A percentile compares a stretch with the other conserved stretches of the same genome.
Conservation (phyloP, 2,888 invertebrate species). For the Agrochola lota region DNA sequence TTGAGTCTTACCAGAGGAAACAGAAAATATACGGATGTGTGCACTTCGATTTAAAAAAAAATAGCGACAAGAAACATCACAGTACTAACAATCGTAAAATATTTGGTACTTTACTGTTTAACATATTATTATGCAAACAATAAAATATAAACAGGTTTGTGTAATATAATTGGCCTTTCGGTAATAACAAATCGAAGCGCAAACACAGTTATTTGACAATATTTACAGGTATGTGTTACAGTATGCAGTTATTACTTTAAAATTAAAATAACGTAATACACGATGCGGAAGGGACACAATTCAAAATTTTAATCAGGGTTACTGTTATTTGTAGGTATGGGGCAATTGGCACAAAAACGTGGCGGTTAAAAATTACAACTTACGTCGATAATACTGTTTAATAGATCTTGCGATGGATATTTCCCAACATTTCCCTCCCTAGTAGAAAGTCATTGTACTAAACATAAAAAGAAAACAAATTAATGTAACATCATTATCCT, state of each 20-base stretch:
- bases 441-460: conserved; percentile 88
- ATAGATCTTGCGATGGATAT: conserved; percentile 85
- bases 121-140: too few relatives aligned
- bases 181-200: conserved; percentile 4
- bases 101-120: not conserved
- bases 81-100: not conserved
- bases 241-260: conserved; percentile 18
- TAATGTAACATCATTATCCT: conserved; percentile 26
- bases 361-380: conserved; percentile 66
- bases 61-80: not conserved
- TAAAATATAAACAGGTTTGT: not conserved
- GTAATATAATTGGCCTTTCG: conserved; percentile 10
- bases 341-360: conserved; percentile 24
- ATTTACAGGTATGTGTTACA: conserved; percentile 14
- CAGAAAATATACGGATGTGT: not conserved
- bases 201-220: conserved; percentile 18
- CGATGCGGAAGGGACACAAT: conserved; percentile 5
- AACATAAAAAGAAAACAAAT: conserved; percentile 73
- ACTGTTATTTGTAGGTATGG: conserved; percentile 19
- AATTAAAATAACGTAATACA: conserved; percentile 13
- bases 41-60: not conserved
- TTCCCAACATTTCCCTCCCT: conserved; percentile 83
- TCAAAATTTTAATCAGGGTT: conserved; percentile 10
- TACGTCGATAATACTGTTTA: conserved; percentile 74
- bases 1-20: conserved; percentile 9